Conservation (phyloP, 2,113 vertebrate species). For the Phainopepla nitens region DNA sequence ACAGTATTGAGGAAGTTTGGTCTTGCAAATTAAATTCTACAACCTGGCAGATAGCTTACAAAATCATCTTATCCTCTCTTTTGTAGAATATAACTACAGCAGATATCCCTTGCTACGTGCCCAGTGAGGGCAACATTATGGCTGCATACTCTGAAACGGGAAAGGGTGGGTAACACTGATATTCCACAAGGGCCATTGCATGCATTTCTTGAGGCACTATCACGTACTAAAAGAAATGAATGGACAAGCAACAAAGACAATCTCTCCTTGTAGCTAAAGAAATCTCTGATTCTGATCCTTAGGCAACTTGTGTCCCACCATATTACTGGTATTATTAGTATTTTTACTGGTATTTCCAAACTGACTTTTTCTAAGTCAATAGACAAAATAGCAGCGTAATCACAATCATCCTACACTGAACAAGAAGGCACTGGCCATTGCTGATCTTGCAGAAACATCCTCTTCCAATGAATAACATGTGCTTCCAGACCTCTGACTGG, state of each 20-base stretch:
- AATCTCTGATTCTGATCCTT: background rate
- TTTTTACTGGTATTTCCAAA: no score
- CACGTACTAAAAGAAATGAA: background rate
- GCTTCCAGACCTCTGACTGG: background rate
- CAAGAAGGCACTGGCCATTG: background rate
- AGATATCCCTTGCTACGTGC: slow-evolving; percentile 15
- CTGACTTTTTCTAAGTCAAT: background rate
- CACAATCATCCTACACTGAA: background rate
- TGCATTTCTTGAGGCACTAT: background rate
- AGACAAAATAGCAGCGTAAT: background rate
- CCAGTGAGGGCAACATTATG: background rate
- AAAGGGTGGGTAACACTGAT: background rate
- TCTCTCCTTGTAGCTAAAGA: background rate
- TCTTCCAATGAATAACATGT: background rate
- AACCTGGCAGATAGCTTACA: slow-evolving; percentile 70
- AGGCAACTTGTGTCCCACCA: background rate
- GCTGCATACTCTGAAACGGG: background rate
- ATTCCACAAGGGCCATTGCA: background rate
- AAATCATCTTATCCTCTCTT: slow-evolving; percentile 62
- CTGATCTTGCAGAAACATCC: background rate
- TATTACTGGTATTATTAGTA: background rate
- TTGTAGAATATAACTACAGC: background rate
- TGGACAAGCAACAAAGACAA: background rate
- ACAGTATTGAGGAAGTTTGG: slow-evolving; percentile 76
- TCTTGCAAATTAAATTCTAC: slow-evolving; percentile 77